Percentiles rank a stretch among this genome's conserved stretches.
Evolutionary conservation across 1,140 invertebrate species (phyloP).

Genomic region (Rhyzopertha dominica): DNA sequence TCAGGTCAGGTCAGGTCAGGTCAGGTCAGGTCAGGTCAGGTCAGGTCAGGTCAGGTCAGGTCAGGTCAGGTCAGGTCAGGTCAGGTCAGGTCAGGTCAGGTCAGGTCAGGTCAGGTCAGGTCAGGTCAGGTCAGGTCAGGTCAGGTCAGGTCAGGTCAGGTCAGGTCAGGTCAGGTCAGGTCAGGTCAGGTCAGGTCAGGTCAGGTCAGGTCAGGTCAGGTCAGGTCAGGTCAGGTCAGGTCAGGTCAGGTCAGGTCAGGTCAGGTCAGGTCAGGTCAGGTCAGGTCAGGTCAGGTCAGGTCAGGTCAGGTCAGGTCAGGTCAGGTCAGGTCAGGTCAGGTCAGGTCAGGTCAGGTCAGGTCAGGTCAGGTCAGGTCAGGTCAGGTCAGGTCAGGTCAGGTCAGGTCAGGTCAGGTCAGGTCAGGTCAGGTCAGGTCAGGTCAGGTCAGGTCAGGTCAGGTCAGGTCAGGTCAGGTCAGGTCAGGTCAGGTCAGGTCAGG

Average conservation of each 20-base stretch:
- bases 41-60: slow-evolving; percentile 18
- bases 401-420: slow-evolving; percentile 12
- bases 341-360: slow-evolving; percentile 23
- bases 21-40: slow-evolving; percentile 5
- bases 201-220: slow-evolving; percentile 19
- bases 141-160: slow-evolving; percentile 16
- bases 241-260: slow-evolving; percentile 17
- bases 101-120: slow-evolving; percentile 14
- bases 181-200: slow-evolving; percentile 18
- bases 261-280: slow-evolving; percentile 18
- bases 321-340: slow-evolving; percentile 23
- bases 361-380: slow-evolving; percentile 19
- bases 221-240: slow-evolving; percentile 18
- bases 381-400: slow-evolving; percentile 12
- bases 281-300: slow-evolving; percentile 17
- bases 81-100: slow-evolving; percentile 22
- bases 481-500: slow-evolving; percentile 21
- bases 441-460: slow-evolving; percentile 19
- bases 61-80: slow-evolving; percentile 23
- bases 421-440: slow-evolving; percentile 21
- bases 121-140: slow-evolving; percentile 11
- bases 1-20: slow-evolving; percentile 1
- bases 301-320: slow-evolving; percentile 22
- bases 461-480: slow-evolving; percentile 23
- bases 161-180: slow-evolving; percentile 18